phyloP scores from a whole-genome alignment of 2,797 vertebrate genomes.

The Coregonus ussuriensis region DNA sequence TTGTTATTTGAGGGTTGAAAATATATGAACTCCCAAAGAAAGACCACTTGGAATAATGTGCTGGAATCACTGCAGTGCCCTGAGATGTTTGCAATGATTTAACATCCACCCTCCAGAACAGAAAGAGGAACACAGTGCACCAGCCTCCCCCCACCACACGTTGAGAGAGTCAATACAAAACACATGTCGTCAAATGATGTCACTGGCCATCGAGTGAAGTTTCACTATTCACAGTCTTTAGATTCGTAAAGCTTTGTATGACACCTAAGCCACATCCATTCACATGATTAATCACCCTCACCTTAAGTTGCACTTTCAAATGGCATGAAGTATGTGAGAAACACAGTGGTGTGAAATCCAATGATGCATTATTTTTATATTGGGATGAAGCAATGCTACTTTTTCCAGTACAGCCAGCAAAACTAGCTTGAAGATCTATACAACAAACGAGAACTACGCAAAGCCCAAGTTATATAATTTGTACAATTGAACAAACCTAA shows the following conservation, averaged over 20 bases:
- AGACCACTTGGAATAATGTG: too few species aligned
- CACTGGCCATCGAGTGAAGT: neutral
- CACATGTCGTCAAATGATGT: neutral
- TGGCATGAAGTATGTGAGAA: constrained; percentile 10
- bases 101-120: too few species aligned
- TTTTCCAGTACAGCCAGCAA: constrained; percentile 50
- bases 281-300: neutral
- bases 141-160: neutral
- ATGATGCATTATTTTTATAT: constrained; percentile 20
- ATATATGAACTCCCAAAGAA: too few species aligned
- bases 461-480: neutral
- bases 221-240: neutral
- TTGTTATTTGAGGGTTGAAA: too few species aligned
- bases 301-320: neutral
- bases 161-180: neutral
- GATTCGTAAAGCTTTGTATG: neutral
- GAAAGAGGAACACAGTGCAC: too few species aligned
- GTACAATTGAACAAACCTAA: neutral
- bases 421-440: constrained; percentile 41
- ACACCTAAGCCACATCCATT: constrained; percentile 8
- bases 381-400: neutral
- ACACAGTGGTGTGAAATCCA: constrained; percentile 34
- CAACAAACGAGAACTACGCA: neutral
- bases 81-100: too few species aligned
- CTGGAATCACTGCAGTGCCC: too few species aligned